Base-by-base conservation (phyloP, 2,797 vertebrate genomes). In the Lepilemur ruficaudatus region DNA sequence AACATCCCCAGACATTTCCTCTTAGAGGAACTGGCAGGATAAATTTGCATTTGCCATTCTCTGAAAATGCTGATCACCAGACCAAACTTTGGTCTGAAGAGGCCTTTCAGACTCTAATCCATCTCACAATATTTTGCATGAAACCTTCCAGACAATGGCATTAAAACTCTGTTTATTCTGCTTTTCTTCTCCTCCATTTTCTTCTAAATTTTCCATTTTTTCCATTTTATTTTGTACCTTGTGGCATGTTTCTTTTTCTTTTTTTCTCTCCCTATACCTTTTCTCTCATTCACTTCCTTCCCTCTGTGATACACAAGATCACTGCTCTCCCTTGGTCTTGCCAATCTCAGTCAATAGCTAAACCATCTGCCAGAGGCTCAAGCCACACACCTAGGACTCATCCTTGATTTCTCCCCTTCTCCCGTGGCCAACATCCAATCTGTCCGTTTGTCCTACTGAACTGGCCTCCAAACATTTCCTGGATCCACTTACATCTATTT, bases 11-110 rank as follows among this genome's bases (percentile, higher is more conserved):
- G 72, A 87, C 18, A 3, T 61, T 93, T 94, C 78, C 35, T 94
- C 41, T 96, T 41, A 57, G 48, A 94, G 28, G 20, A 95, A 52
- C 18, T 91, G 41, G 35, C 30, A 85, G 55, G 65, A 85, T 84
- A 78, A 57, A 86, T 83, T 89, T 84, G 23, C 7, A 93, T 81
- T 94, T 97, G 48, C 81, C 80, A 69, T 75, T 85, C 70, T 86
- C 63, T 84, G 85, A 93, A 90, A 95, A 93, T 48, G 48, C 52
- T 89, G 80, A 72, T 95, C 35, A 93, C 46, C 61, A 96, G 28
- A 82, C 28, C 28, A 46, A 86, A 94, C 28, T 83, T 48, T 48
- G 48, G 48, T 48, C 48, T 86, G 20, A 92, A 59, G 17, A 65
- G 41, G 57, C 10, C 38, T 93, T 95, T 95, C 48, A 93, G 78